Base-by-base conservation (phyloP, 2,797 vertebrate genomes). In the Tauraco hartlaubi region DNA sequence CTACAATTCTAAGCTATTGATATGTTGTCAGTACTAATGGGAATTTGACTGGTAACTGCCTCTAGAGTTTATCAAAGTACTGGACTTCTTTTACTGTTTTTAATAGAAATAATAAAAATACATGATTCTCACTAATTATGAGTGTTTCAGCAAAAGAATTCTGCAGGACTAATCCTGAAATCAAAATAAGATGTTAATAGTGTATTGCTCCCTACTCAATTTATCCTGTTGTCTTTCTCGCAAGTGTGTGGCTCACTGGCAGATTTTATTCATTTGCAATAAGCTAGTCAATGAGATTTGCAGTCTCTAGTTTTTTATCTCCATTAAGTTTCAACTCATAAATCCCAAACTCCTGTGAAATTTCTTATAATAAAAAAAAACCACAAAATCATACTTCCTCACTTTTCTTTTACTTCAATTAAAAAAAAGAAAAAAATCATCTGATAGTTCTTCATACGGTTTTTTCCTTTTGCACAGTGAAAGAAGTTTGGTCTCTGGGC, bases 311-410 rank as follows among this genome's bases (percentile, higher is more conserved):
- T 6, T 73, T 61, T 77, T 48, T 22, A 61, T 64, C 21, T 61
- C n/a, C 10, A 14, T 73, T 66, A 74, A 77, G 31, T 52, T 77
- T 59, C 17, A 43, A n/a, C 3, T 69, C 11, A 28, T 41, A 61
- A 74, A 78, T 62, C 9, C 15, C 9, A 35, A 77, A 43, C 9
- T 61, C 15, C 8, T 49, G 19, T 6, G 26, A 56, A 29, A 35
- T 29, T 35, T 71, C 13, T 51, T 66, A 9, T 13, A 35, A 67
- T 54, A 71, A 75, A 55, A 1, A 39, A 66, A 51, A 61, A 43
- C 6, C 3, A 44, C 0, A 0, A 63, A 56, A 31, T 26, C 35
- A 37, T 29, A 26, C 6, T 67, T 69, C 6, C 5, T 37, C 3
- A 9, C 3, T 44, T 87, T 49, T 74, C 28, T 83, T 73, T 28